These are phyloP conservation scores for Alviniconcha strummeri DNA, from an alignment of 2,888 invertebrate species.

Conservation along the genomic window DNA sequence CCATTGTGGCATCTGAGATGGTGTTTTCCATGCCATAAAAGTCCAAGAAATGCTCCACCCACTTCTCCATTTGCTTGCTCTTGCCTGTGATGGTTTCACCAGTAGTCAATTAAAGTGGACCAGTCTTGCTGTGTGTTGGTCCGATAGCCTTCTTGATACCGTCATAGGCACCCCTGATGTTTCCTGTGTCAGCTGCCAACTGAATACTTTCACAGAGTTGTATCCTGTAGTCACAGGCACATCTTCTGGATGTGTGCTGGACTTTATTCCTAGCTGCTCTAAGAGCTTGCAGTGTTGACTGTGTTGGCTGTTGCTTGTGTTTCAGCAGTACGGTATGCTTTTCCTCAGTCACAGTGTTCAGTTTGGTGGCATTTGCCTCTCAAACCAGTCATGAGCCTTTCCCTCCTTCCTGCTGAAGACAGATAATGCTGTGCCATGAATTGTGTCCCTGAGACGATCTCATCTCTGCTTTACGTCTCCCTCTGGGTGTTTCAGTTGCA, in stretches of 20 bases:
- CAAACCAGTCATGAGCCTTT: no score
- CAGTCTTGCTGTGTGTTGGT: background rate
- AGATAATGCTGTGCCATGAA: no score
- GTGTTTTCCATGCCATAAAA: background rate
- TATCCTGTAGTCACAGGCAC: background rate
- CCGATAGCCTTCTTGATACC: background rate
- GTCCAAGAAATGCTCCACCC: background rate
- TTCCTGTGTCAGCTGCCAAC: background rate
- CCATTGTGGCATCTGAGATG: background rate
- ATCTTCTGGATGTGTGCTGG: background rate
- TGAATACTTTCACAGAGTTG: background rate
- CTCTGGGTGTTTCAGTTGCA: background rate
- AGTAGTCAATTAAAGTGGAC: background rate
- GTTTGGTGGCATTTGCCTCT: no score
- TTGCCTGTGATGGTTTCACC: background rate
- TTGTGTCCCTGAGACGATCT: no score
- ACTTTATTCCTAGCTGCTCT: background rate
- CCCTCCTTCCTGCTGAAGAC: no score
- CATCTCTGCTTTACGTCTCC: background rate
- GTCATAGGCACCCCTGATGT: background rate
- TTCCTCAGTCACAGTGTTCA: background rate
- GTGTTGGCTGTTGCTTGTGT: constrained; percentile 3
- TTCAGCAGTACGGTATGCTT: background rate
- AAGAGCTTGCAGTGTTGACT: background rate
- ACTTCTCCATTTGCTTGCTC: background rate